Evolutionary conservation across 1,140 invertebrate genomes (phyloP), one percentile per base, ranked within the genome.

Genomic region (Glossosoma conforme): DNA sequence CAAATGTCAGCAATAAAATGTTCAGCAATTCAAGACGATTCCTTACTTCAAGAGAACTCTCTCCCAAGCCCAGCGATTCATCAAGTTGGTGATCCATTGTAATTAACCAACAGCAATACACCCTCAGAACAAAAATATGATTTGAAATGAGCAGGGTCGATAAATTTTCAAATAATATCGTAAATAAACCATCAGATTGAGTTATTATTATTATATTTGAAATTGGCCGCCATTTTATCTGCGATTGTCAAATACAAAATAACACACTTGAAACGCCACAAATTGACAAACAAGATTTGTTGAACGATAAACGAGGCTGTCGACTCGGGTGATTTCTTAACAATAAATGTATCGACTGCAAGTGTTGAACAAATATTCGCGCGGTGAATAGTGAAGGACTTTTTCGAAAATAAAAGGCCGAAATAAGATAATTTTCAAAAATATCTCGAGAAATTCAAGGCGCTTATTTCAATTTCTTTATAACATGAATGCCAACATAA

Each of bases 61-160:
- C 48, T 24, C 24, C 70, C 52, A 73, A 62, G 42, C 63, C 66
- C 21, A 73, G 58, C 44, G 68, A 63, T 36, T 70, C 67, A 6
- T 68, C 68, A 36, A 73, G 64, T 58, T 68, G 65, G 25, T 66
- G 64, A 54, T 73, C 69, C 70, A 73, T 73, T 19, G 33, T 63
- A 25, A 50, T 49, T 20, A n/a, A n/a, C n/a, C n/a, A n/a, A n/a
- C n/a, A n/a, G n/a, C n/a, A n/a, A n/a, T n/a, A n/a, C n/a, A n/a
- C n/a, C n/a, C n/a, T n/a, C n/a, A n/a, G n/a, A n/a, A n/a, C n/a
- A n/a, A n/a, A n/a, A n/a, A n/a, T n/a, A n/a, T n/a, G n/a, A n/a
- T n/a, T n/a, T n/a, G n/a, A n/a, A n/a, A n/a, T n/a, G n/a, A n/a
- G n/a, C n/a, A n/a, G n/a, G n/a, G n/a, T n/a, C n/a, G n/a, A n/a